A percentile compares a stretch with the other conserved stretches of the same genome.
Conservation (phyloP, 2,797 vertebrate species). For the Decapterus maruadsi region DNA sequence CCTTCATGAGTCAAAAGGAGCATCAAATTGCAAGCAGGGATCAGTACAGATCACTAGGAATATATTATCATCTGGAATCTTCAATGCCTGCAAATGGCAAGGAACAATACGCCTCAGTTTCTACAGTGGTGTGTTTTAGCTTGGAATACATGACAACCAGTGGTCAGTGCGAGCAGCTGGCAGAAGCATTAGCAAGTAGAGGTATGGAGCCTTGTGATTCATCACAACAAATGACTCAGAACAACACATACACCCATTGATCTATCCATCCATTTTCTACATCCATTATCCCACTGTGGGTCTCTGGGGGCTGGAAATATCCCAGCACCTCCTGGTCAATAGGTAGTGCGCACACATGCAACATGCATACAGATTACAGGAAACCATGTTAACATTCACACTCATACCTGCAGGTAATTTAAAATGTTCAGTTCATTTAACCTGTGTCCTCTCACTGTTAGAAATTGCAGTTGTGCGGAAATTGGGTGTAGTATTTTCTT, state of each 20-base stretch:
- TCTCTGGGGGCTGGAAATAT: background rate
- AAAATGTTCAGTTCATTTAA: conserved; percentile 2
- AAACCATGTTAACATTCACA: background rate
- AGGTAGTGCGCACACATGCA: background rate
- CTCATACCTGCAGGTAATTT: background rate
- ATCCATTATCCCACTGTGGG: background rate
- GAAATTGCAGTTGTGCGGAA: background rate
- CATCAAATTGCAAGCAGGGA: background rate
- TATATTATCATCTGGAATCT: background rate
- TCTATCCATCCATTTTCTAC: background rate
- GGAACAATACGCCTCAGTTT: background rate
- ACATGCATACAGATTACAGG: background rate
- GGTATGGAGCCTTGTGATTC: background rate
- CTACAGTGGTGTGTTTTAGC: background rate
- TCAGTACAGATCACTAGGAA: background rate
- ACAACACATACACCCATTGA: background rate
- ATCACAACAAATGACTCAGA: conserved; percentile 22
- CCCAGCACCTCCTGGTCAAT: conserved; percentile 5
- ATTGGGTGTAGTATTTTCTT: no score
- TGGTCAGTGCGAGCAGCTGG: background rate
- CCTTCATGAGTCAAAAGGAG: background rate
- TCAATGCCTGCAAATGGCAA: background rate
- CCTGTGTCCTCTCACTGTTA: background rate
- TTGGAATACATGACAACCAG: background rate
- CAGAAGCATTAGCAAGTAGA: conserved; percentile 6